Evolutionary conservation across 2,113 vertebrate species (phyloP).

Genomic region (Scartelaos histophorus): DNA sequence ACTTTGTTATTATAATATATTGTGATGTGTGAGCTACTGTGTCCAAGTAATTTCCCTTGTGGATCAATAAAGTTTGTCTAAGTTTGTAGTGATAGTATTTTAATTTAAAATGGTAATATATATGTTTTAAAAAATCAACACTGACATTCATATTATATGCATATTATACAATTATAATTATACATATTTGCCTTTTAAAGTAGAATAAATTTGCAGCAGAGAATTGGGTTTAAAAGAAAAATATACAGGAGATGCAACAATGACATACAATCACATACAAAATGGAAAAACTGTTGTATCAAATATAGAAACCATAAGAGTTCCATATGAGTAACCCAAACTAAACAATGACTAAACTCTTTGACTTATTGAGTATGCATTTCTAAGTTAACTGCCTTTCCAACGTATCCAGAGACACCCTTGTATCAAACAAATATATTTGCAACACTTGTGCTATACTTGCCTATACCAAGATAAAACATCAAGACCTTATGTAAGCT

Average conservation of each 20-base stretch:
- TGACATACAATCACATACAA: neutral
- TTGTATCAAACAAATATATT: conserved; percentile 12
- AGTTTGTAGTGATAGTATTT: too few relatives aligned
- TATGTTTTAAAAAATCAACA: too few relatives aligned
- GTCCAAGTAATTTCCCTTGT: too few relatives aligned
- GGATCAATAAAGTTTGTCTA: too few relatives aligned
- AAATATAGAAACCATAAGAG: neutral
- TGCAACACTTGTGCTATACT: conserved; percentile 1
- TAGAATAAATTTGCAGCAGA: too few relatives aligned
- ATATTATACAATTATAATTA: too few relatives aligned
- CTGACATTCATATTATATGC: too few relatives aligned
- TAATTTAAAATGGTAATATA: too few relatives aligned
- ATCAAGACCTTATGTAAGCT: conserved; percentile 18
- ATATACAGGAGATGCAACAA: neutral
- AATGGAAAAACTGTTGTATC: neutral
- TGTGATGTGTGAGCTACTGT: too few relatives aligned
- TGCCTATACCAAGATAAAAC: conserved; percentile 7
- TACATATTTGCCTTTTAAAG: neutral
- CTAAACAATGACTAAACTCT: neutral
- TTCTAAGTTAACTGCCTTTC: neutral
- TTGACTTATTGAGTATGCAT: neutral
- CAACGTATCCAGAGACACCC: neutral
- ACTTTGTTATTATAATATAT: too few relatives aligned
- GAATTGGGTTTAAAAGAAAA: too few relatives aligned
- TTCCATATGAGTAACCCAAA: neutral